phyloP scores from a whole-genome alignment of 1,140 invertebrate genomes.

The Scaptomyza graminum region DNA sequence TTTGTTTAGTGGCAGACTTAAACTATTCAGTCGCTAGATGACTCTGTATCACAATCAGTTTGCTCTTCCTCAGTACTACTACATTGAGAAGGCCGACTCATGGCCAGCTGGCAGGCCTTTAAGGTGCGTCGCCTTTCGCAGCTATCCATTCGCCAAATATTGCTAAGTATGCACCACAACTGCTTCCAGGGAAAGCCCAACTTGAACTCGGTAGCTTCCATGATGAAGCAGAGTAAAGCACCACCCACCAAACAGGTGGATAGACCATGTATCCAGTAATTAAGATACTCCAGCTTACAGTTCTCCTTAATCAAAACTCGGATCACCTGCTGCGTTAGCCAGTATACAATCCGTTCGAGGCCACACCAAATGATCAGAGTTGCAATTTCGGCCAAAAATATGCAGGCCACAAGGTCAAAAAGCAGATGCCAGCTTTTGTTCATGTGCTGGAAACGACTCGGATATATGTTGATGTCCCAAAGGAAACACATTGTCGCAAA shows the following conservation, averaged over 20 bases:
- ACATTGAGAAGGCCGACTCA: neutral
- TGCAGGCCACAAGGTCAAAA: constrained; percentile 37
- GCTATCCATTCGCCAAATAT: constrained; percentile 26
- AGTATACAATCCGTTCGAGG: constrained; percentile 41
- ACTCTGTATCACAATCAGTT: neutral
- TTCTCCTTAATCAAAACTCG: neutral
- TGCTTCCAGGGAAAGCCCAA: neutral
- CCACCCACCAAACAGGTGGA: constrained; percentile 21
- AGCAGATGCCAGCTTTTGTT: constrained; percentile 28
- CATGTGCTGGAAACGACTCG: constrained; percentile 49
- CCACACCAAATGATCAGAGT: constrained; percentile 59
- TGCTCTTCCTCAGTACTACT: neutral
- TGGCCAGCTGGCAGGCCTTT: constrained; percentile 33
- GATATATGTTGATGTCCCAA: constrained; percentile 49
- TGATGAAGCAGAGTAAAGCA: constrained; percentile 39
- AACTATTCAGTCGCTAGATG: constrained; percentile 3
- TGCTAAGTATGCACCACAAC: constrained; percentile 10
- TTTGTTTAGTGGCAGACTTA: constrained; percentile 30
- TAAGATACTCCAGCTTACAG: neutral
- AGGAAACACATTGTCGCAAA: constrained; percentile 40
- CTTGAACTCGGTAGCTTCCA: constrained; percentile 40
- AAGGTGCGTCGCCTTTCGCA: constrained; percentile 15
- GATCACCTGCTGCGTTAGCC: constrained; percentile 14
- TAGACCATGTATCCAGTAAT: constrained; percentile 44
- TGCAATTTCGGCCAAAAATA: constrained; percentile 48